A percentile compares a stretch with the other conserved stretches of the same genome.
phyloP scores from a whole-genome alignment of 2,888 invertebrate species.

The Chrysolina haemoptera region DNA sequence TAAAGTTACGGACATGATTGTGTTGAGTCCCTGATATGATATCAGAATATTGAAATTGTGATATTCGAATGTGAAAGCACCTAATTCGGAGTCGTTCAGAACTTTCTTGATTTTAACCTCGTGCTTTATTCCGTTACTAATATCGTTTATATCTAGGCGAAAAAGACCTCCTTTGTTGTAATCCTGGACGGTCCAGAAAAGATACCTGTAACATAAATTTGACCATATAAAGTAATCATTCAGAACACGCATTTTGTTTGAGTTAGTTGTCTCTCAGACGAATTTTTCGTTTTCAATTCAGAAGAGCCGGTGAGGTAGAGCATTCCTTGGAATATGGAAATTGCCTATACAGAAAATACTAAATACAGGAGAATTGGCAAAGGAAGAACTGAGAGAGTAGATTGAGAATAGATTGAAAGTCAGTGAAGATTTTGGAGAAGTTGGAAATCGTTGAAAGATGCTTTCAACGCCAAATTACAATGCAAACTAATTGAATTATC shows the following conservation, averaged over 20 bases:
- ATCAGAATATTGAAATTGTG: conserved; percentile 85
- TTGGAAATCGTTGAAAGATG: no score
- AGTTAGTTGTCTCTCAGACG: no score
- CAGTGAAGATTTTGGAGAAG: no score
- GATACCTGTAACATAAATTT: conserved; percentile 73
- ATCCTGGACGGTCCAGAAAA: conserved; percentile 83
- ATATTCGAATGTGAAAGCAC: conserved; percentile 88
- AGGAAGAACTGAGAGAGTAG: no score
- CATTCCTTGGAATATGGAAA: no score
- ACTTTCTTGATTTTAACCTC: conserved; percentile 79
- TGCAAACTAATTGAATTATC: no score
- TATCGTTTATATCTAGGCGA: conserved; percentile 82
- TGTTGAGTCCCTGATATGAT: conserved; percentile 82
- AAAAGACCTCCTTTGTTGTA: conserved; percentile 78
- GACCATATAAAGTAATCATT: neutral
- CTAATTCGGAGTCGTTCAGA: conserved; percentile 78
- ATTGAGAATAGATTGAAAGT: no score
- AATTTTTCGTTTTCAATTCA: no score
- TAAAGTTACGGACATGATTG: conserved; percentile 84
- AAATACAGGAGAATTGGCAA: no score
- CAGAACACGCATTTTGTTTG: neutral
- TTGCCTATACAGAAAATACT: no score
- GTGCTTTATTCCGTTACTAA: conserved; percentile 82
- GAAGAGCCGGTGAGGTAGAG: no score
- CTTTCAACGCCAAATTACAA: no score